Percentiles rank a stretch among this genome's conserved stretches.
Conservation (phyloP, 2,888 invertebrate genomes). For the Theretra japonica region DNA sequence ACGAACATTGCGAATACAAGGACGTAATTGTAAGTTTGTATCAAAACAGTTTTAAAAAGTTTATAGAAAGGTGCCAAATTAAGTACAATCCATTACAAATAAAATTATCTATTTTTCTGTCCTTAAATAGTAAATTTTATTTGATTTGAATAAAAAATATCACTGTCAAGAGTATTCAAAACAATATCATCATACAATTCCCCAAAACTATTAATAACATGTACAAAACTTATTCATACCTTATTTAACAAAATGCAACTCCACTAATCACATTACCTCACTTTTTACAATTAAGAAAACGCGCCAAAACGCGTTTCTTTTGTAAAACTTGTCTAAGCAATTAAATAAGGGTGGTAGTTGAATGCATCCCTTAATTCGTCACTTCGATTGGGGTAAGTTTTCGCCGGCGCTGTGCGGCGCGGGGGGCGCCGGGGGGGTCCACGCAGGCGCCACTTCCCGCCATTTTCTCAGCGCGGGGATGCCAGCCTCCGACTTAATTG, state of each 20-base stretch:
- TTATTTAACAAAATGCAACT: not conserved
- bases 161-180: no score
- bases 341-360: constrained; percentile 28
- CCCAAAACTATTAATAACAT: no score
- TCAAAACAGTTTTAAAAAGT: no score
- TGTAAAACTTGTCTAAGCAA: constrained; percentile 30
- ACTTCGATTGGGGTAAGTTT: constrained; percentile 76
- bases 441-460: constrained; percentile 79
- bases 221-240: no score
- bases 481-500: constrained; percentile 43
- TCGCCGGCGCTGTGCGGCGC: constrained; percentile 45
- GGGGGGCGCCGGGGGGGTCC: constrained; percentile 48
- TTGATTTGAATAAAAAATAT: no score
- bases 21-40: no score
- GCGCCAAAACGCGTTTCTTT: constrained; percentile 28
- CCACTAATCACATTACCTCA: not conserved
- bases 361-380: constrained; percentile 62
- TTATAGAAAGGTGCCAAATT: no score
- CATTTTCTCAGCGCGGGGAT: constrained; percentile 66
- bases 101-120: no score
- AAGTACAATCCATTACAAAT: no score
- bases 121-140: no score
- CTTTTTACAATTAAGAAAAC: not conserved
- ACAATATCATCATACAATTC: no score
- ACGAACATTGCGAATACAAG: no score